Evolutionary conservation across 2,113 vertebrate species (phyloP).

Genomic region (Connochaetes taurinus): DNA sequence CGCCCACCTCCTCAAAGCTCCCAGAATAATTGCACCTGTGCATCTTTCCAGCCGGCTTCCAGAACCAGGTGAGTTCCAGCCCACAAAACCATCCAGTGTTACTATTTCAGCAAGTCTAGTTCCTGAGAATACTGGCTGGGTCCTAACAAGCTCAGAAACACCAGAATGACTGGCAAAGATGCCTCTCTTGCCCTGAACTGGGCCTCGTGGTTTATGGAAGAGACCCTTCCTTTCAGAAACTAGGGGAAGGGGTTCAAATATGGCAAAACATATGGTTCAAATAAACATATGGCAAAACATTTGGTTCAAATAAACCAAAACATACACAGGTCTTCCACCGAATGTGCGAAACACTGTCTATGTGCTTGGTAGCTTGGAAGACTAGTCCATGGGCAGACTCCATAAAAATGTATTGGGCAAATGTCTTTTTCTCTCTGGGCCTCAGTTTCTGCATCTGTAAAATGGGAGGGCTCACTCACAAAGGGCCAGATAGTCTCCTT

Average conservation of each 20-base stretch:
- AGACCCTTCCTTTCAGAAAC: neutral
- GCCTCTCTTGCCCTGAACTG: neutral
- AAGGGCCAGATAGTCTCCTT: neutral
- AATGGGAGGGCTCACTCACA: neutral
- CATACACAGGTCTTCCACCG: neutral
- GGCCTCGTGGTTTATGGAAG: neutral
- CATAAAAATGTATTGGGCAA: too few species aligned
- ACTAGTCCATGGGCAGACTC: accelerated
- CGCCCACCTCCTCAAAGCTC: accelerated
- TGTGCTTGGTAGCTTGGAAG: accelerated
- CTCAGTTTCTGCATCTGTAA: neutral
- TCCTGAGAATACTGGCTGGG: neutral
- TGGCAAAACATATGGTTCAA: too few species aligned
- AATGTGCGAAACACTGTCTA: accelerated
- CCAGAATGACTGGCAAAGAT: accelerated
- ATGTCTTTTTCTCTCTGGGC: neutral
- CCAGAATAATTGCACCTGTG: neutral
- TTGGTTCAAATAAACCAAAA: neutral
- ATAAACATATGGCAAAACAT: too few species aligned
- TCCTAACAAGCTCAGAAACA: neutral
- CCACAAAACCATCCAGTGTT: neutral
- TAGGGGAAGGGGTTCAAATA: neutral
- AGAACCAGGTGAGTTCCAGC: neutral
- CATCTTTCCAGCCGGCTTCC: neutral
- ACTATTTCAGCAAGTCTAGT: neutral